These are phyloP conservation scores for Acarapis woodi DNA, from an alignment of 1,140 invertebrate species.

Conservation along the genomic window DNA sequence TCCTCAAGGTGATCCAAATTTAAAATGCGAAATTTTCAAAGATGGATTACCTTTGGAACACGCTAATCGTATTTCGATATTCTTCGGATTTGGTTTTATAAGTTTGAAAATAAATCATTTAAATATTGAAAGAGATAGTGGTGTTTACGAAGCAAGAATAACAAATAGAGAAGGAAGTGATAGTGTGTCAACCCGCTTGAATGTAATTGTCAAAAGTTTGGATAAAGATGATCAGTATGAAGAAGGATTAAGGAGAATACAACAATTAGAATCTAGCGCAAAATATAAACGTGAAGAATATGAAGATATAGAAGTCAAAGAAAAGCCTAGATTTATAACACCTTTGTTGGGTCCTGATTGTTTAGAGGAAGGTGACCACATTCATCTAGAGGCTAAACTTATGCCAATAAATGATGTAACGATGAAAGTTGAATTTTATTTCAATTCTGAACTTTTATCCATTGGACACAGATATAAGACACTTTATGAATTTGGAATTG, in stretches of 20 bases:
- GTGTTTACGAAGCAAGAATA: constrained; percentile 53
- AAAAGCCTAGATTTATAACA: constrained; percentile 51
- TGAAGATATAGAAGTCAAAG: constrained; percentile 39
- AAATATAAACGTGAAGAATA: background rate
- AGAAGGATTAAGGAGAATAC: constrained; percentile 71
- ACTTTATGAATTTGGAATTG: constrained; percentile 25
- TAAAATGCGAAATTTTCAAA: constrained; percentile 94
- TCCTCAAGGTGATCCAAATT: constrained; percentile 73
- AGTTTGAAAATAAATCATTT: constrained; percentile 58
- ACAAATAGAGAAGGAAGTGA: constrained; percentile 23
- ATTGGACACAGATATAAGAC: constrained; percentile 26
- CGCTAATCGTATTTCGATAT: constrained; percentile 57
- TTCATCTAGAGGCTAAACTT: constrained; percentile 32
- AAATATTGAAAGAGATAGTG: constrained; percentile 49
- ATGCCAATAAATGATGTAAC: constrained; percentile 67
- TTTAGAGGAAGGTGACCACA: constrained; percentile 66
- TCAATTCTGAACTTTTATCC: constrained; percentile 35
- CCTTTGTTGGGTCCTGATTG: constrained; percentile 60
- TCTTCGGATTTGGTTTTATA: constrained; percentile 61
- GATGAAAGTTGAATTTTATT: constrained; percentile 67
- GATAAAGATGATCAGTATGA: constrained; percentile 36
- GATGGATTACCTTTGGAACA: constrained; percentile 38
- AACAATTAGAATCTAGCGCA: constrained; percentile 57
- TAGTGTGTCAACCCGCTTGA: background rate
- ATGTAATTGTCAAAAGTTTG: background rate